Evolutionary conservation across 2,797 vertebrate species (phyloP).

Genomic region (Spheniscus humboldti): DNA sequence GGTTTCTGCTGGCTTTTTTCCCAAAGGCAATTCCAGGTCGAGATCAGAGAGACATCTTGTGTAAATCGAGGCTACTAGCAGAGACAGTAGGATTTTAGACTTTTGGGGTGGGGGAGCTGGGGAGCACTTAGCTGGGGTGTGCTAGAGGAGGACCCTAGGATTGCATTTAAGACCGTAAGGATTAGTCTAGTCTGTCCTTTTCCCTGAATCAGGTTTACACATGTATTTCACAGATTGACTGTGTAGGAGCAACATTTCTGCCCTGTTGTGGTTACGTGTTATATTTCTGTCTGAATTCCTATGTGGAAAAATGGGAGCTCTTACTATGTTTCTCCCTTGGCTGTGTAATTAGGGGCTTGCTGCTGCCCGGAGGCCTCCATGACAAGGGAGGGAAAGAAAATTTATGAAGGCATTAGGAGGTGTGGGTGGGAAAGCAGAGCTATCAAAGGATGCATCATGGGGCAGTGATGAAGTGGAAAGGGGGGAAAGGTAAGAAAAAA

Average conservation of each 20-base stretch:
- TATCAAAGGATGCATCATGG: background rate
- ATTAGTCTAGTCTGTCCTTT: background rate
- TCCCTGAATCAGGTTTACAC: background rate
- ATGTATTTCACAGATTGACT: background rate
- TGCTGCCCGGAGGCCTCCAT: background rate
- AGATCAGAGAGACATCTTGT: rapidly evolving
- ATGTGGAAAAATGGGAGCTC: background rate
- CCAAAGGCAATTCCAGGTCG: background rate
- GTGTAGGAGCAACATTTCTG: background rate
- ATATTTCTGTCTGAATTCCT: background rate
- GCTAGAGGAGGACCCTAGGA: background rate
- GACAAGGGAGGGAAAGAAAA: background rate
- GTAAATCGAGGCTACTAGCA: background rate
- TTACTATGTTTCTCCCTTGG: background rate
- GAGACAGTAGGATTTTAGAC: background rate
- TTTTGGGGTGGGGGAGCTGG: rapidly evolving
- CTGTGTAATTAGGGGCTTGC: background rate
- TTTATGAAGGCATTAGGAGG: background rate
- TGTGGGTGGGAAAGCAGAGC: background rate
- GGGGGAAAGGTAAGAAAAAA: background rate
- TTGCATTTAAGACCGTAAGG: background rate
- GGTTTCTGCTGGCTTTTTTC: background rate
- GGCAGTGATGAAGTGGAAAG: background rate
- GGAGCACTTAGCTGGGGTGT: background rate
- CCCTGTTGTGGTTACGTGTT: background rate